A percentile compares a stretch with the other conserved stretches of the same genome.
phyloP scores from a whole-genome alignment of 53 echinoderm and acorn worm genomes.

The Antedon mediterranea region DNA sequence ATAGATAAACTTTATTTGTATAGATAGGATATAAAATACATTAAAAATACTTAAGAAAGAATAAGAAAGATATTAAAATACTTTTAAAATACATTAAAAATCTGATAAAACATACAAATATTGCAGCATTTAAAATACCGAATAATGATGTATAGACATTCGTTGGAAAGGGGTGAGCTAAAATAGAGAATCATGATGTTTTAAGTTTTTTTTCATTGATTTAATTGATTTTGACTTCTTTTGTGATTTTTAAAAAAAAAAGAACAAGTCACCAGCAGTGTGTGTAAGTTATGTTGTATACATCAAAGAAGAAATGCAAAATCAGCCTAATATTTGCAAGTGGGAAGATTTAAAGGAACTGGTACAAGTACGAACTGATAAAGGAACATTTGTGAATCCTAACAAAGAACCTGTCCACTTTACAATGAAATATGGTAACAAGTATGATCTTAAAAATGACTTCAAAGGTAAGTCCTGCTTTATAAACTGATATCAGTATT shows the following conservation, averaged over 20 bases:
- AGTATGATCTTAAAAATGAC: conserved; percentile 5
- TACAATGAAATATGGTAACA: conserved; percentile 31
- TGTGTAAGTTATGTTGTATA: conserved; percentile 31
- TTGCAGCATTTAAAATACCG: no score
- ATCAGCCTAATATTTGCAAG: conserved; percentile 21
- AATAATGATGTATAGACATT: no score
- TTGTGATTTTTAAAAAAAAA: not conserved
- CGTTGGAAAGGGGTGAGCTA: no score
- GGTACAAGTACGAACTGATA: conserved; percentile 13
- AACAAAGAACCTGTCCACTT: conserved; percentile 33
- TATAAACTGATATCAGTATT: not conserved
- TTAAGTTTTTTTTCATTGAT: no score
- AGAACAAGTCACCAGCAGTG: conserved; percentile 20
- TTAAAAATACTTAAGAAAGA: no score
- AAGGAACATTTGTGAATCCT: conserved; percentile 24
- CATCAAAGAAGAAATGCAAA: conserved; percentile 33
- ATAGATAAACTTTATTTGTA: no score
- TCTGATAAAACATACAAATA: no score
- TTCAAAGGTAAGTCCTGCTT: conserved; percentile 20
- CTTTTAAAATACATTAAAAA: no score
- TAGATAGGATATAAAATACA: no score
- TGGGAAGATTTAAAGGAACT: conserved; percentile 8
- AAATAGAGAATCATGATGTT: no score
- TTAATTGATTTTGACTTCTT: no score
- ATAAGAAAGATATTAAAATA: no score